Evolutionary conservation across 2,797 vertebrate genomes (phyloP).

Genomic region (Borostomias antarcticus): DNA sequence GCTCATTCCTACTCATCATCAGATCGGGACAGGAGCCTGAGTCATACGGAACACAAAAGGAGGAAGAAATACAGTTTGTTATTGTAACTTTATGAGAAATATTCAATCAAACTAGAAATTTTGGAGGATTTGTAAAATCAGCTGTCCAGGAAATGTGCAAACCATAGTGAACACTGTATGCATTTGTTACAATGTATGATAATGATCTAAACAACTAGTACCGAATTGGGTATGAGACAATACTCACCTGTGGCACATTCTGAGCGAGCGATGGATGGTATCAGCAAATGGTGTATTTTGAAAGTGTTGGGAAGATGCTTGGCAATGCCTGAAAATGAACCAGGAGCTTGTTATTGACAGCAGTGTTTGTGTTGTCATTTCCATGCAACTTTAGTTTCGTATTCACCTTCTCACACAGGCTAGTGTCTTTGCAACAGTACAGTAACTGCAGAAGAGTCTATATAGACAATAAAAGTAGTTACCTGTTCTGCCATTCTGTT

Average conservation of each 20-base stretch:
- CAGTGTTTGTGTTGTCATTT: background rate
- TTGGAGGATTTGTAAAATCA: too few relatives aligned
- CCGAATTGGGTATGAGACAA: background rate
- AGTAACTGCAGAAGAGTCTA: background rate
- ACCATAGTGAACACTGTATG: background rate
- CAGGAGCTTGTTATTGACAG: background rate
- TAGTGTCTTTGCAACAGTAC: background rate
- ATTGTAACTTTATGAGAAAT: too few relatives aligned
- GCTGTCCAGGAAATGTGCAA: too few relatives aligned
- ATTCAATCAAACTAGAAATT: too few relatives aligned
- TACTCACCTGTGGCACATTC: constrained; percentile 66
- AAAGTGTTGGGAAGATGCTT: constrained; percentile 67
- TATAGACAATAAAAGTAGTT: constrained; percentile 3
- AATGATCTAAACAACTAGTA: background rate
- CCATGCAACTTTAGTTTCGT: constrained; percentile 2
- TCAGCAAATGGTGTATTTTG: constrained; percentile 67
- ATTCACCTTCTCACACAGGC: background rate
- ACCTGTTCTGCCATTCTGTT: constrained; percentile 57
- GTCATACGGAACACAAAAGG: background rate
- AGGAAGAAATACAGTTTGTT: background rate
- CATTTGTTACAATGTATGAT: too few relatives aligned
- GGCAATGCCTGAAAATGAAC: constrained; percentile 55
- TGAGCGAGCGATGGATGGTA: constrained; percentile 63
- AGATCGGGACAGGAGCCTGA: constrained; percentile 80
- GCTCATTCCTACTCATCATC: constrained; percentile 76